Base-by-base conservation (phyloP, 2,113 vertebrate genomes). In the Heteronetta atricapilla region DNA sequence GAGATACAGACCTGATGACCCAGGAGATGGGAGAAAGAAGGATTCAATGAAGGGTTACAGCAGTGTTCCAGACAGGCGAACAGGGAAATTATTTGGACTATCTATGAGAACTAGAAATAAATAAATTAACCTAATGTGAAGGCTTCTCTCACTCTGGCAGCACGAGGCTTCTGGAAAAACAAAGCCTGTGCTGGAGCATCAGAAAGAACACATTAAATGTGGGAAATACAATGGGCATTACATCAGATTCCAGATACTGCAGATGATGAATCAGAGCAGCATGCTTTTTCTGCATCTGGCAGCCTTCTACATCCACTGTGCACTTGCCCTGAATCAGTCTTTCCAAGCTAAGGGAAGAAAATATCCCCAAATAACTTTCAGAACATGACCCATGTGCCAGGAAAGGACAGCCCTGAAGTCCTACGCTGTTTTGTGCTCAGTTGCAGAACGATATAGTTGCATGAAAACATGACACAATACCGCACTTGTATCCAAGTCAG, bases 171-270 rank as follows among this genome's bases (percentile, higher is more conserved):
- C 21, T 17, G 10, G 44, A n/a, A 50, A 79, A 95, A 94, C 70
- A 89, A 82, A 90, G 81, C 38, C 62, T 34, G 29, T 33, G 50
- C 59, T 60, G n/a, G 55, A 76, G 46, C 62, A 87, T 36, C 88
- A 72, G 60, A 74, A 95, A 89, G 66, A 89, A 60, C 42, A 33
- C 22, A 21, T 63, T 9, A 89, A 86, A 95, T 52, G 58, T 42
- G 75, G 56, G 79, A 22, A 89, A 67, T 42, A 85, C 79, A 96
- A 86, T 31, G 48, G 72, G 81, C 69, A 80, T 97, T 29, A 91
- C 84, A 82, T 95, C 91, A 94, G 67, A 60, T 25, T 34, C 78
- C 8, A 10, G 84, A 74, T 42, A 19, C 44, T 82, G 87, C 74
- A 82, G 91, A 23, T 31, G 74, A 76, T 58, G 89, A 76, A 72